Evolutionary conservation across 2,888 invertebrate genomes (phyloP).

Genomic region (Andricus quercusramuli): DNA sequence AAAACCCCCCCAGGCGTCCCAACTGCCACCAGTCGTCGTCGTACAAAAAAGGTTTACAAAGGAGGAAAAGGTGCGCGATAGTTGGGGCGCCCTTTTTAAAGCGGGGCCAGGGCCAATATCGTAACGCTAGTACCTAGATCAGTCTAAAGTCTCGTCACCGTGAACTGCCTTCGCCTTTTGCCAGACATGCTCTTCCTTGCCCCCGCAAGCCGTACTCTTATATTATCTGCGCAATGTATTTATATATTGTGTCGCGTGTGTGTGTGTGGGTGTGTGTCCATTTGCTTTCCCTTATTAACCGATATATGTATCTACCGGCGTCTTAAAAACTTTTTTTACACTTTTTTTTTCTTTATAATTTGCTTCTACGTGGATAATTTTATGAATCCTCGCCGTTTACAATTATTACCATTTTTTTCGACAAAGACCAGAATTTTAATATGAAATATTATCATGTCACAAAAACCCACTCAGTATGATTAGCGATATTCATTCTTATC

Average conservation of each 20-base stretch:
- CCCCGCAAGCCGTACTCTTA: constrained; percentile 70
- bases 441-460: constrained; percentile 77
- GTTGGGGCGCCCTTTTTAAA: constrained; percentile 64
- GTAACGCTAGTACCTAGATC: constrained; percentile 78
- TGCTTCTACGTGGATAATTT: constrained; percentile 55
- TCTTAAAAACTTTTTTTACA: constrained; percentile 50
- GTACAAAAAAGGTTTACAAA: constrained; percentile 61
- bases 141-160: constrained; percentile 79
- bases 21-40: constrained; percentile 66
- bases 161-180: constrained; percentile 76
- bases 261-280: constrained; percentile 53
- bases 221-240: constrained; percentile 58
- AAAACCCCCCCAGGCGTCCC: constrained; percentile 66
- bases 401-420: constrained; percentile 45
- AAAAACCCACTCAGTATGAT: constrained; percentile 79
- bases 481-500: constrained; percentile 77
- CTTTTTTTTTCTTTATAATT: constrained; percentile 48
- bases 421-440: constrained; percentile 69
- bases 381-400: constrained; percentile 42
- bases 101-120: constrained; percentile 69
- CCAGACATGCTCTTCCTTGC: constrained; percentile 67
- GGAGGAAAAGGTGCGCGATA: constrained; percentile 59
- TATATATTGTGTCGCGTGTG: constrained; percentile 54
- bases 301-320: constrained; percentile 53
- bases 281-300: constrained; percentile 53